Base-by-base conservation (phyloP, 2,797 vertebrate genomes). In the Tapera naevia region DNA sequence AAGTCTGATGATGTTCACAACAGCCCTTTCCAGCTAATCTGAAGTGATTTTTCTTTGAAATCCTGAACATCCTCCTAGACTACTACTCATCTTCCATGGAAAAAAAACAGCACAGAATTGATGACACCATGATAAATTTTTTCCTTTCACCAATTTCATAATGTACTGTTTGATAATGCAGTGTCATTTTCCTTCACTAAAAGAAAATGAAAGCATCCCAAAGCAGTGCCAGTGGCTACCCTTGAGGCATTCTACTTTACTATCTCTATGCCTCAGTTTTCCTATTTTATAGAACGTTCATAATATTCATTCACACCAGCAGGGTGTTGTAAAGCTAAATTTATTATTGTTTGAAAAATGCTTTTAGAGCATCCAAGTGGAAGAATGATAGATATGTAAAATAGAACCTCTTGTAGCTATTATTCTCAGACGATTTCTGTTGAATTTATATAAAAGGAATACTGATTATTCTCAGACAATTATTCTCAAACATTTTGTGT, bases 301-400 rank as follows among this genome's bases (percentile, higher is more conserved):
- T 89, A 94, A 94, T 92, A 92, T 83, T 93, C 70, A 89, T 62
- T 79, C 89, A 89, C 61, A 96, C 43, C 88, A 96, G 92, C 93
- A 89, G 88, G 88, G 80, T 91, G 91, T 94, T 95, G 73, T 33
- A 90, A 96, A 93, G 80, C 62, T 92, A 94, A 91, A 90, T 91
- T 84, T 96, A 90, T 93, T 94, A 95, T 82, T 94, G 88, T 93
- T 96, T 94, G 58, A 58, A 95, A 92, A 91, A 87, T 91, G 94
- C 93, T 95, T 94, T 95, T 93, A 94, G 93, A 89, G 67, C 75
- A 35, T 56, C 74, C 92, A 80, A 28, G 81, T 79, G 94, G 86
- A 93, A 86, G 71, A 72, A 92, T 69, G 91, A 95, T 66, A 91
- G 88, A 96, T 94, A 95, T 88, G 84, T 91, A 96, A 97, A 97